These are phyloP conservation scores for Scaptomyza pallida DNA, from an alignment of 1,140 invertebrate genomes.

Conservation along the genomic window DNA sequence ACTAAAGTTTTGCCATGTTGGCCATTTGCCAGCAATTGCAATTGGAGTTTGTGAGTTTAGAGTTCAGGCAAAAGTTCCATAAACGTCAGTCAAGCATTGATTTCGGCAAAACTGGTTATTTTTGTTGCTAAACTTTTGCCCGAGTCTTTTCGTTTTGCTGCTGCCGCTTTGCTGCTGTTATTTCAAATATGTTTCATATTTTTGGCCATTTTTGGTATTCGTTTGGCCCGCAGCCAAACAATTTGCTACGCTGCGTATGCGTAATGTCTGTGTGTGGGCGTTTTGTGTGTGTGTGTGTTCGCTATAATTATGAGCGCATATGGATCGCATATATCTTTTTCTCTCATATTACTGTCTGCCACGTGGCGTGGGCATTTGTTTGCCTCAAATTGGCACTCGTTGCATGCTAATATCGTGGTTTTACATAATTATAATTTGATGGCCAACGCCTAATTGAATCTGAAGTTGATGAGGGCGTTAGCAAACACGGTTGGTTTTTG, in stretches of 20 bases:
- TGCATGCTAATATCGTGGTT: slow-evolving; percentile 43
- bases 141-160: slow-evolving; percentile 1
- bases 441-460: slow-evolving; percentile 33
- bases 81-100: slow-evolving; percentile 64
- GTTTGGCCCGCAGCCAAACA: slow-evolving; percentile 65
- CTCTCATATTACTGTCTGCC: slow-evolving; percentile 26
- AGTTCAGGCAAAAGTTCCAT: slow-evolving; percentile 49
- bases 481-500: background rate
- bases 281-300: background rate
- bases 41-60: slow-evolving; percentile 18
- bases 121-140: slow-evolving; percentile 20
- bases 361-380: slow-evolving; percentile 29
- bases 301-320: background rate
- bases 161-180: slow-evolving; percentile 9
- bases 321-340: slow-evolving; percentile 3
- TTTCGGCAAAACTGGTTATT: slow-evolving; percentile 41
- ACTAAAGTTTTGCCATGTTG: slow-evolving; percentile 19
- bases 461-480: slow-evolving; percentile 16
- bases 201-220: slow-evolving; percentile 36
- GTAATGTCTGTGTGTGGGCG: slow-evolving; percentile 36
- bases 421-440: slow-evolving; percentile 46
- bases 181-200: slow-evolving; percentile 66
- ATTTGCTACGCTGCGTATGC: slow-evolving; percentile 57
- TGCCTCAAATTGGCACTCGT: slow-evolving; percentile 26
- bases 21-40: slow-evolving; percentile 46